Evolutionary conservation across 2,113 vertebrate genomes (phyloP).

Genomic region (Bujurquina vittata): DNA sequence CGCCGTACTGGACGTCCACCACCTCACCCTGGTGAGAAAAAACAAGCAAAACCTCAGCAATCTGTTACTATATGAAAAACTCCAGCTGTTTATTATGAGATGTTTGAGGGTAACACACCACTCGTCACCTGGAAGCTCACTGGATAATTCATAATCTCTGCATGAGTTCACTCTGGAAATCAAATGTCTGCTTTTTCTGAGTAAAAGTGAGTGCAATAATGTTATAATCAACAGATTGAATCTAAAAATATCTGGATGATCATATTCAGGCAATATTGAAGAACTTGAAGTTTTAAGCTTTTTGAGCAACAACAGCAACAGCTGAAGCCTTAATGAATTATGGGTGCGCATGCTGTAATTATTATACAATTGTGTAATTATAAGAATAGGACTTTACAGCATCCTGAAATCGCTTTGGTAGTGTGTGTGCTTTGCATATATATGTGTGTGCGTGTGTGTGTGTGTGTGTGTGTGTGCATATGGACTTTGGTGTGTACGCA

Average conservation of each 20-base stretch:
- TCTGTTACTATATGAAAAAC: background rate
- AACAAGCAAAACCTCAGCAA: background rate
- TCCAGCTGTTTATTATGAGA: background rate
- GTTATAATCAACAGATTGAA: background rate
- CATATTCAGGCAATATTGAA: background rate
- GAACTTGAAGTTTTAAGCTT: background rate
- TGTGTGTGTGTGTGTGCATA: background rate
- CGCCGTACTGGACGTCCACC: constrained; percentile 90
- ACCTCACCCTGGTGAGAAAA: constrained; percentile 83
- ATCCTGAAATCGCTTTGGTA: background rate
- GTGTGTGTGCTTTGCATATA: background rate
- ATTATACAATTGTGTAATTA: background rate
- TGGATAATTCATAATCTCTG: background rate
- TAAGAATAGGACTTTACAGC: background rate
- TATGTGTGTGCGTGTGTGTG: background rate
- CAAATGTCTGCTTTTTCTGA: background rate
- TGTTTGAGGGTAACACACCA: background rate
- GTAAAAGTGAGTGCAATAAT: background rate
- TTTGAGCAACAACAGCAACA: background rate
- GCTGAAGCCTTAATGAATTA: background rate
- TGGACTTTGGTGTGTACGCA: fast-evolving
- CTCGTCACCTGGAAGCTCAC: background rate
- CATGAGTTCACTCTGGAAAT: background rate
- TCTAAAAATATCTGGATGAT: background rate
- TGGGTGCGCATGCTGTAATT: background rate